phyloP scores from a whole-genome alignment of 2,888 invertebrate species.

The Lasioglossum pauxillum region DNA sequence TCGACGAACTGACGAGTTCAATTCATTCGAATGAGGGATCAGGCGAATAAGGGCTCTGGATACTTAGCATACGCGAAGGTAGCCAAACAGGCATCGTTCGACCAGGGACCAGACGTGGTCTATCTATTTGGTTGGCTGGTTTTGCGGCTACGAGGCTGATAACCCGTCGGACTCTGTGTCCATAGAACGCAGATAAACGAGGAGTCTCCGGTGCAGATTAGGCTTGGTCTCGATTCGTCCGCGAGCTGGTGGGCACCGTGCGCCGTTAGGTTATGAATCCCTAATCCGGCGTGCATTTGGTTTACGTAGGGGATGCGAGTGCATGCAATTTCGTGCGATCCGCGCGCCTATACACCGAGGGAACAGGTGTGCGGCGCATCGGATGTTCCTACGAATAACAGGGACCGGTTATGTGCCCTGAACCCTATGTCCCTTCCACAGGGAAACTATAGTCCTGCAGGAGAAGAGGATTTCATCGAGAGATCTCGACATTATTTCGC shows the following conservation, averaged over 20 bases:
- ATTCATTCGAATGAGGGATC: not conserved
- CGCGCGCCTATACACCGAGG: conserved; percentile 5
- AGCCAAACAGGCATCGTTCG: not conserved
- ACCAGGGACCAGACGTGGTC: not conserved
- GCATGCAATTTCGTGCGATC: conserved; percentile 69
- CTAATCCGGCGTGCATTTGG: conserved; percentile 73
- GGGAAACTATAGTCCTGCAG: conserved; percentile 61
- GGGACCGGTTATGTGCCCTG: conserved; percentile 6
- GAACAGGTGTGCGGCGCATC: conserved; percentile 38
- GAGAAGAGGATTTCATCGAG: not conserved
- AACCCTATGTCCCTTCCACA: not conserved
- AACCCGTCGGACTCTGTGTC: conserved; percentile 43
- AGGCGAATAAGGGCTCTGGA: not conserved
- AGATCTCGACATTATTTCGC: conserved; percentile 51
- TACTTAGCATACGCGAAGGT: not conserved
- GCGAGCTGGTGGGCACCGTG: not conserved
- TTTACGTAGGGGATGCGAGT: conserved; percentile 65
- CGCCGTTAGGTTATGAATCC: conserved; percentile 70
- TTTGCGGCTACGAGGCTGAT: conserved; percentile 21
- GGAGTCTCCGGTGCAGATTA: conserved; percentile 54
- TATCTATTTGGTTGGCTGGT: not conserved
- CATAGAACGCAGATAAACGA: conserved; percentile 56
- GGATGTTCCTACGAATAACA: conserved; percentile 12
- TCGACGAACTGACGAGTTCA: not conserved
- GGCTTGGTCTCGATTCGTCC: conserved; percentile 41